phyloP scores from a whole-genome alignment of 2,888 invertebrate species.

The Cabera pusaria region DNA sequence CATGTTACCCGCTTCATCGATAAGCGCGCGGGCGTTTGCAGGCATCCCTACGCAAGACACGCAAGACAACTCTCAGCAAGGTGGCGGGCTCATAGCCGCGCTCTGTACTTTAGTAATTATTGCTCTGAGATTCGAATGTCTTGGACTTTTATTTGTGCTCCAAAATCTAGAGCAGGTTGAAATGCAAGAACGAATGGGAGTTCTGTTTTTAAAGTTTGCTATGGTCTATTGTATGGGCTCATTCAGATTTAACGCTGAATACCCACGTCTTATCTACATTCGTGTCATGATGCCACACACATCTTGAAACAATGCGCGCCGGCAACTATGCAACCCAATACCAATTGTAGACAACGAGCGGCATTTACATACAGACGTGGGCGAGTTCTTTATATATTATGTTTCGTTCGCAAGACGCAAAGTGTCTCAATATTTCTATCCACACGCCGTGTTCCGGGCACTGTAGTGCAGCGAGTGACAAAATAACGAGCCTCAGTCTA shows the following conservation, averaged over 20 bases:
- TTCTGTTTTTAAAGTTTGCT: background rate
- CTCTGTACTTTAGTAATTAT: too few relatives aligned
- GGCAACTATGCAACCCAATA: slow-evolving; percentile 25
- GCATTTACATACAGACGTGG: slow-evolving; percentile 31
- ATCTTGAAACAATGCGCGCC: slow-evolving; percentile 20
- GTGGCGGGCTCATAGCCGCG: too few relatives aligned
- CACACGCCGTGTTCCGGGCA: slow-evolving; percentile 10
- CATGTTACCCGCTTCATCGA: too few relatives aligned
- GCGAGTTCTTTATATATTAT: slow-evolving; percentile 25
- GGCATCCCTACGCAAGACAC: too few relatives aligned
- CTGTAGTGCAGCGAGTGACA: slow-evolving; percentile 15
- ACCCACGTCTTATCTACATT: slow-evolving; percentile 8
- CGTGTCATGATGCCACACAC: slow-evolving; percentile 28
- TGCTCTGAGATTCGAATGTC: too few relatives aligned
- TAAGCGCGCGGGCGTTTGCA: too few relatives aligned
- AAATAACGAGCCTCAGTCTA: too few relatives aligned
- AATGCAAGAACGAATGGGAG: slow-evolving; percentile 1
- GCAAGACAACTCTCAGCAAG: too few relatives aligned
- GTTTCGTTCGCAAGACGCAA: slow-evolving; percentile 19
- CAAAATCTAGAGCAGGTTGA: slow-evolving; percentile 11
- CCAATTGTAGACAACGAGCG: slow-evolving; percentile 32
- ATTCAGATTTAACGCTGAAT: slow-evolving; percentile 2
- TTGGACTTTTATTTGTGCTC: slow-evolving; percentile 3
- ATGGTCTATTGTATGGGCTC: background rate
- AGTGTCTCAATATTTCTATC: slow-evolving; percentile 22